A percentile compares a stretch with the other conserved stretches of the same genome.
phyloP scores from a whole-genome alignment of 2,797 vertebrate species.

The Caiman crocodilus region DNA sequence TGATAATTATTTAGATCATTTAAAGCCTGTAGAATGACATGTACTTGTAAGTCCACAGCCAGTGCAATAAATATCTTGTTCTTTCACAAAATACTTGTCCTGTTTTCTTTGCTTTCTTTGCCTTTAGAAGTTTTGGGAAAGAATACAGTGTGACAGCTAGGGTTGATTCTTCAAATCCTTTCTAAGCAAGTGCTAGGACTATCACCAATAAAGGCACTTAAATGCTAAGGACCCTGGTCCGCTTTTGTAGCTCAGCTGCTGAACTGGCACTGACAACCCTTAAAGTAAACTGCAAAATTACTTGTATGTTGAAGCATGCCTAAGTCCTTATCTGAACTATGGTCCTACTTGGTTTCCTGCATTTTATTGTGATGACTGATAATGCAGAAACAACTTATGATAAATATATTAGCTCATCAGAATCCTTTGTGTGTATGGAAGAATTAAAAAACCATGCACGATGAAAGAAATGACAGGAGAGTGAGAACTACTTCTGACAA shows the following conservation, averaged over 20 bases:
- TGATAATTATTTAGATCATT: slow-evolving; percentile 55
- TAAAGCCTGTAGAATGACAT: slow-evolving; percentile 30
- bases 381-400: no score
- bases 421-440: no score
- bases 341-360: no score
- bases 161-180: neutral
- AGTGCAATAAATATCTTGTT: neutral
- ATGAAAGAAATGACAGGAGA: no score
- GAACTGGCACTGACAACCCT: neutral
- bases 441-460: no score
- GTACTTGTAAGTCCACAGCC: slow-evolving; percentile 40
- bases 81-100: neutral
- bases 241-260: neutral
- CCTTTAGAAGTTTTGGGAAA: neutral
- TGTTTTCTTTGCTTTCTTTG: slow-evolving; percentile 23
- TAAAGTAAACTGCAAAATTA: neutral
- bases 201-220: neutral
- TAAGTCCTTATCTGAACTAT: no score
- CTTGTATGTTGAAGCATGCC: neutral
- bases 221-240: neutral
- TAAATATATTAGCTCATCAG: no score
- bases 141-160: neutral
- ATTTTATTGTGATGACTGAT: no score
- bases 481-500: no score
- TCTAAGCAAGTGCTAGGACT: neutral